Base-by-base conservation (phyloP, 2,797 vertebrate species). In the Alcedo quadribrachys region DNA sequence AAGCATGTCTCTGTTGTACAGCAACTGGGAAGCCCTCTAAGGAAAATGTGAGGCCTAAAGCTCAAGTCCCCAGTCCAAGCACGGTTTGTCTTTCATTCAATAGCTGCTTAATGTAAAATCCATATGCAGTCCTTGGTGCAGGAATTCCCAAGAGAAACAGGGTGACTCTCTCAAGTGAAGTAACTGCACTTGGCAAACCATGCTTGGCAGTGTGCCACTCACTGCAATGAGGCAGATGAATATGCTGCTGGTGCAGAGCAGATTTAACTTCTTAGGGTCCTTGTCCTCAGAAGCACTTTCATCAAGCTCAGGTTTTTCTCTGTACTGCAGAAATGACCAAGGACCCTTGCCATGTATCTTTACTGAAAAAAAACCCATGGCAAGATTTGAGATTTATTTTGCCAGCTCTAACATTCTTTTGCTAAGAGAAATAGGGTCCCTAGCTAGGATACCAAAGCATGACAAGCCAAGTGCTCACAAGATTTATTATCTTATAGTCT, bases 101-200 rank as follows among this genome's bases (percentile, higher is more conserved):
- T 78, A 93, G 92, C 81, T 80, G 37, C 62, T 92, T 89, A 95
- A 94, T 95, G 85, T 92, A 92, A 96, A 95, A 95, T 92, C 87
- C 92, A 95, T 87, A 96, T 76, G 89, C 94, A 93, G 87, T 85
- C 85, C 80, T 96, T 95, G 92, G 91, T 94, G 91, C 92, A 94
- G 74, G 69, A 94, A 93, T 74, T 87, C 93, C 94, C 95, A 62
- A 85, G 94, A 89, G 93, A 93, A 92, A 85, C 60, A 91, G 93
- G 94, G 93, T 92, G 95, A 93, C 93, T 95, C 86, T 95, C 92
- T 94, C 89, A 89, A 95, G 92, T 95, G 95, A 94, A 95, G 91
- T 85, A 95, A 95, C 94, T 94, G 84, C 83, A 91, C 92, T 96
- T 90, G 95, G 94, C 93, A 95, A 95, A 94, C 53, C 66, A 69